phyloP scores from a whole-genome alignment of 1,140 invertebrate species.

The Scaptomyza graminum region DNA sequence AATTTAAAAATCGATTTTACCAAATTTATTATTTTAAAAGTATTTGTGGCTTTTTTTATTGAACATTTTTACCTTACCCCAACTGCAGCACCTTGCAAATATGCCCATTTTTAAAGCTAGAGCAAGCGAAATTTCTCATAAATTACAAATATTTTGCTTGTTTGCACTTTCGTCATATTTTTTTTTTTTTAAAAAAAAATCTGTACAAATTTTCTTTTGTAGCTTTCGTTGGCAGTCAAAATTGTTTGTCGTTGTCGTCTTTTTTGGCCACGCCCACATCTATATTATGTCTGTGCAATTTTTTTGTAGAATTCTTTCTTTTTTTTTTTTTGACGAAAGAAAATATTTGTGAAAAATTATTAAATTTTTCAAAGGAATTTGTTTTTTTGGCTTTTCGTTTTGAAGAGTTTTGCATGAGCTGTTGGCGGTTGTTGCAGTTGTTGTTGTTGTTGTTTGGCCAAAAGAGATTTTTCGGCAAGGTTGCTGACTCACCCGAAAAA shows the following conservation, averaged over 20 bases:
- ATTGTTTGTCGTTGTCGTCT: conserved; percentile 62
- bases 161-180: conserved; percentile 75
- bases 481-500: conserved; percentile 55
- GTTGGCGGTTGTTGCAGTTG: conserved; percentile 1
- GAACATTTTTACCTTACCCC: not conserved
- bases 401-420: conserved; percentile 59
- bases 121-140: conserved; percentile 52
- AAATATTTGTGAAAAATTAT: conserved; percentile 26
- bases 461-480: conserved; percentile 37
- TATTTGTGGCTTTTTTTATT: too few species aligned
- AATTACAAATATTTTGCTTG: conserved; percentile 74
- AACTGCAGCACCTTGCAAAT: conserved; percentile 3
- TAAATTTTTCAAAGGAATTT: conserved; percentile 60
- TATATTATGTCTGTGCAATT: conserved; percentile 44
- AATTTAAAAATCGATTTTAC: too few species aligned
- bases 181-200: conserved; percentile 41
- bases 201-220: not conserved
- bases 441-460: conserved; percentile 4
- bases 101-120: conserved; percentile 15
- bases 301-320: conserved; percentile 4
- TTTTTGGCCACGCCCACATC: conserved; percentile 60
- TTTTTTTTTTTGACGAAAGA: conserved; percentile 34
- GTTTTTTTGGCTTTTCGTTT: not conserved
- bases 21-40: too few species aligned
- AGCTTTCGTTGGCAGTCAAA: conserved; percentile 53